phyloP scores from a whole-genome alignment of 2,113 vertebrate genomes.

The Rhizomys pruinosus region DNA sequence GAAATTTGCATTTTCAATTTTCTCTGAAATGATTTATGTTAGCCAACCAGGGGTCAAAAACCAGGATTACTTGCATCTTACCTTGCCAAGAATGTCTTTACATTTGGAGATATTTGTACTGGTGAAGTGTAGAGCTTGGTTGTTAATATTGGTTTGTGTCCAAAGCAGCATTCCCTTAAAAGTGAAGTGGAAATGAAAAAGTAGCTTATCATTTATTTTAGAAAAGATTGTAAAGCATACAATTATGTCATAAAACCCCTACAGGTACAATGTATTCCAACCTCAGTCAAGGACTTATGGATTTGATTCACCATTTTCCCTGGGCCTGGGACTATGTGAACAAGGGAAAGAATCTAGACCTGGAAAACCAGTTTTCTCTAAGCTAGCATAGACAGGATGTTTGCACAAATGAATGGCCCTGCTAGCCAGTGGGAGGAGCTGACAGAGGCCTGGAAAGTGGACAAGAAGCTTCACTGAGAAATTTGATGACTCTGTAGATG shows the following conservation, averaged over 20 bases:
- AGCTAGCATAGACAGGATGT: not conserved
- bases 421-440: not conserved
- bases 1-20: conserved; percentile 52
- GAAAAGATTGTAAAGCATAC: not conserved
- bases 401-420: conserved; percentile 2
- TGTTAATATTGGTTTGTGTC: conserved; percentile 61
- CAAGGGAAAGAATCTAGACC: not conserved
- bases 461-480: not conserved
- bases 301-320: not conserved
- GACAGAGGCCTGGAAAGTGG: not conserved
- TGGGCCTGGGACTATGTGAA: not conserved
- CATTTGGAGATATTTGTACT: conserved; percentile 68
- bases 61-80: conserved; percentile 68
- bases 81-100: conserved; percentile 74
- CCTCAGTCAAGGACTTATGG: not conserved
- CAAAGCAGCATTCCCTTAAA: conserved; percentile 68
- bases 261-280: not conserved
- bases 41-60: conserved; percentile 46
- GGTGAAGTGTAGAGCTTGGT: conserved; percentile 62
- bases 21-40: conserved; percentile 45
- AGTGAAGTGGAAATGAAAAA: conserved; percentile 41
- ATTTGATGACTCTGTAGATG: not conserved
- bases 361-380: not conserved
- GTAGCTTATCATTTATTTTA: conserved; percentile 41
- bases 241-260: not conserved